A percentile compares a stretch with the other conserved stretches of the same genome.
phyloP scores from a whole-genome alignment of 2,113 vertebrate genomes.

The Notothenia coriiceps region DNA sequence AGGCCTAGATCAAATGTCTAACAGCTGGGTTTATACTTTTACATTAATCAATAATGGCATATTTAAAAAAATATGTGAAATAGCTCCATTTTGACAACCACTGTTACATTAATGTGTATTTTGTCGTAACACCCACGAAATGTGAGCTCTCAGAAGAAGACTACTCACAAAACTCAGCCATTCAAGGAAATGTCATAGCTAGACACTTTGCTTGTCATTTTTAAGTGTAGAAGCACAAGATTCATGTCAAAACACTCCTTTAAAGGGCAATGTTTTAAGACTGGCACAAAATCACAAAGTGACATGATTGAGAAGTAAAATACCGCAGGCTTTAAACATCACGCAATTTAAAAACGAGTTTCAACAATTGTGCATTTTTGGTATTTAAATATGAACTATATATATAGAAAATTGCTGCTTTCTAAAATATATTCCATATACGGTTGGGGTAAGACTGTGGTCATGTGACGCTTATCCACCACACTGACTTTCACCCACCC shows the following conservation, averaged over 20 bases:
- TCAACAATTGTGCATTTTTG: neutral
- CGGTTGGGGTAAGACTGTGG: no score
- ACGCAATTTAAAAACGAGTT: neutral
- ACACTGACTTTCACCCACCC: no score
- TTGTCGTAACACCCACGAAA: constrained; percentile 1
- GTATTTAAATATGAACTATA: neutral
- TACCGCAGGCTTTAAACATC: neutral
- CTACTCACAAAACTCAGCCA: neutral
- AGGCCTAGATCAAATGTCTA: neutral
- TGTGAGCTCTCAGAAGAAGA: neutral
- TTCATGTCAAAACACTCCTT: constrained; percentile 24
- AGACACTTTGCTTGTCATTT: constrained; percentile 4
- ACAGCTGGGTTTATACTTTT: neutral
- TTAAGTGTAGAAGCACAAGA: neutral
- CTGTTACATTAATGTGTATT: neutral
- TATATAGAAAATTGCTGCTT: no score
- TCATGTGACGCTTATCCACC: no score
- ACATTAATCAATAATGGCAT: neutral
- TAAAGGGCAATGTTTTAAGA: neutral
- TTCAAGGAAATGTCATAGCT: constrained; percentile 9
- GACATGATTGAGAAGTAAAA: neutral
- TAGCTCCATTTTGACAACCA: neutral
- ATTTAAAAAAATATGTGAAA: no score
- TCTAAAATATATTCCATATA: no score
- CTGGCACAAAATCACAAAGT: neutral